Percentiles rank a stretch among this genome's conserved stretches.
These are phyloP conservation scores for Drosophila quadrilineata DNA, from an alignment of 1,140 invertebrate genomes.

Conservation along the genomic window DNA sequence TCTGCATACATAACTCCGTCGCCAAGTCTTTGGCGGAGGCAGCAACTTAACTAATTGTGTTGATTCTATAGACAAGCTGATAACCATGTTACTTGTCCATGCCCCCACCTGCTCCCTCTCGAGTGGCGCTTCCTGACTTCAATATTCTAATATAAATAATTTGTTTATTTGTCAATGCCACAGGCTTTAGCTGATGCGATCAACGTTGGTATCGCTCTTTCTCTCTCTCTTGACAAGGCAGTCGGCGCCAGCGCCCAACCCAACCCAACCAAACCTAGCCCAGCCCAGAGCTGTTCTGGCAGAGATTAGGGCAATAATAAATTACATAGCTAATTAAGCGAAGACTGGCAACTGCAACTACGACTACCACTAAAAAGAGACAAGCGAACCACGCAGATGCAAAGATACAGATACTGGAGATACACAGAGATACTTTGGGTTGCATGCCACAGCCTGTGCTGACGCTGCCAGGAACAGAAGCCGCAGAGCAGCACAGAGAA, in stretches of 20 bases:
- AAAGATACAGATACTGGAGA: conserved; percentile 52
- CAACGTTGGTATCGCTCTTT: not conserved
- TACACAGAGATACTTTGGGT: not conserved
- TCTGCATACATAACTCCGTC: conserved; percentile 37
- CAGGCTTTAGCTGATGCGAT: conserved; percentile 43
- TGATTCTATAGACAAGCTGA: conserved; percentile 55
- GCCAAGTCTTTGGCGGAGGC: conserved; percentile 7
- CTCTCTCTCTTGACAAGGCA: too few species aligned
- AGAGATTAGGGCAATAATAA: conserved; percentile 74
- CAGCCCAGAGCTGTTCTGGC: too few species aligned
- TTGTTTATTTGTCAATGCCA: conserved; percentile 74
- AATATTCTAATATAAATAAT: conserved; percentile 73
- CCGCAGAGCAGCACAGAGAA: conserved; percentile 4
- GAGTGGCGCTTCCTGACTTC: conserved; percentile 20
- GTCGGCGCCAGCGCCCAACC: not conserved
- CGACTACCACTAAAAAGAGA: not conserved
- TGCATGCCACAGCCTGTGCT: conserved; percentile 58
- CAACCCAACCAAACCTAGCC: too few species aligned
- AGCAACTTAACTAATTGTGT: conserved; percentile 53
- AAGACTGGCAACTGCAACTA: conserved; percentile 33
- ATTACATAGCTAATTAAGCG: conserved; percentile 76
- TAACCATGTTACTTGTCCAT: conserved; percentile 10
- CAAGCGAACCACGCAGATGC: conserved; percentile 73
- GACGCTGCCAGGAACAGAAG: not conserved
- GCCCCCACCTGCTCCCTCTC: too few species aligned